Evolutionary conservation across 2,888 invertebrate genomes (phyloP).

Genomic region (Ferrisia virgata): DNA sequence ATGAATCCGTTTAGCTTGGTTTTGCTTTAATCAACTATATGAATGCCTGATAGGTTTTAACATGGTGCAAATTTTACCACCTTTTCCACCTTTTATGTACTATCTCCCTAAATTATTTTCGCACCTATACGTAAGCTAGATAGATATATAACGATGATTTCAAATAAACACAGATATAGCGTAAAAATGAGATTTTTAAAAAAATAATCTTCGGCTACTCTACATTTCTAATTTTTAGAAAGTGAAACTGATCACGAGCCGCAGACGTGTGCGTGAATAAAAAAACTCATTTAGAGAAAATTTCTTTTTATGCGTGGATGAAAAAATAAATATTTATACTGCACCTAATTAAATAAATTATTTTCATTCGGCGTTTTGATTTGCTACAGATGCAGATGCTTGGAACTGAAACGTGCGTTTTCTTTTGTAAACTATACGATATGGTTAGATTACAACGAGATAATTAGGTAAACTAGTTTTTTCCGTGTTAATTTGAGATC

Average conservation of each 20-base stretch:
- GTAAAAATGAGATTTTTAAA: no score
- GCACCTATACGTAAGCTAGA: no score
- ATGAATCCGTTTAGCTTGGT: conserved; percentile 21
- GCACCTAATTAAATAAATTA: not conserved
- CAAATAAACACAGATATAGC: no score
- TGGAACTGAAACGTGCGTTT: not conserved
- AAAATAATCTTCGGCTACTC: no score
- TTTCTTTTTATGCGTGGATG: not conserved
- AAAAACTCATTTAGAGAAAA: not conserved
- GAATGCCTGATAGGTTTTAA: not conserved
- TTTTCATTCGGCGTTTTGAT: not conserved
- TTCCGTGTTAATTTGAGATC: no score
- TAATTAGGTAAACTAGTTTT: no score
- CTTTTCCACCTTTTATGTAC: not conserved
- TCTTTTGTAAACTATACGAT: not conserved
- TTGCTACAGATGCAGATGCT: not conserved
- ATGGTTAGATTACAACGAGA: not conserved
- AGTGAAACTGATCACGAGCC: not conserved
- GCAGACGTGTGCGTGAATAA: not conserved
- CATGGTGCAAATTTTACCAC: not conserved
- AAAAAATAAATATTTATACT: not conserved
- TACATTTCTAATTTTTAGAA: no score
- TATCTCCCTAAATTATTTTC: no score
- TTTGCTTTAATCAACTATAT: conserved; percentile 25
- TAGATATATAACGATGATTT: no score